Base-by-base conservation (phyloP, 1,140 invertebrate species). In the Chrysomallon squamiferum region DNA sequence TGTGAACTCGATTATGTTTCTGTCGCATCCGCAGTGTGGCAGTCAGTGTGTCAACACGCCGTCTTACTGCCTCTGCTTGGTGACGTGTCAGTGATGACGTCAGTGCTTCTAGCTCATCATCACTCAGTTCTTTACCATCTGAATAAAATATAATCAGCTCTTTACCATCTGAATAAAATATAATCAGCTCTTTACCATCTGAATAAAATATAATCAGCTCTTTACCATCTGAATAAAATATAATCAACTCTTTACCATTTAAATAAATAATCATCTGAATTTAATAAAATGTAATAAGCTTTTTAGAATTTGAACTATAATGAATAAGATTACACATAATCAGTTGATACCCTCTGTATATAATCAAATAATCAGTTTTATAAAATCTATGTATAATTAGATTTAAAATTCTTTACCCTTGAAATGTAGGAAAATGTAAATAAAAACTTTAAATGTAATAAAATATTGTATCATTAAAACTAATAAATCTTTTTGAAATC, bases 41-140 rank as follows among this genome's bases (percentile, higher is more conserved):
- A 58, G 66, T 82, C 0, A 84, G 73, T 3, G 74, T 78, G 54
- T 81, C 76, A n/a, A 83, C 72, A 0, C 77, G 64, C 58, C 66
- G 69, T 57, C 70, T 74, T 0, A 82, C 78, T 6, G 78, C 81
- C 3, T 77, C 77, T 2, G 74, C 76, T 71, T 83, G 82, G 27
- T 70, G 68, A 15, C 68, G 59, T 1, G 82, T 81, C 66, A 84
- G 65, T 5, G 75, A 72, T 9, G 62, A 68, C 1, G 74, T 80
- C 59, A 81, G 43, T 1, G 60, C 62, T 2, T 81, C 70, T 38
- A 83, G 71, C 15, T 78, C 79, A 62, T 81, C 78, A 49, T 84
- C 79, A 3, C 69, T 70, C 45, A 83, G 66, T 54, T 80, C 77
- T 25, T 70, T 72, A 4, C 79, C 81, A 75, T 73, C 76, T 79